These are phyloP conservation scores for Archips xylosteana DNA, from an alignment of 2,888 invertebrate species.

Conservation along the genomic window DNA sequence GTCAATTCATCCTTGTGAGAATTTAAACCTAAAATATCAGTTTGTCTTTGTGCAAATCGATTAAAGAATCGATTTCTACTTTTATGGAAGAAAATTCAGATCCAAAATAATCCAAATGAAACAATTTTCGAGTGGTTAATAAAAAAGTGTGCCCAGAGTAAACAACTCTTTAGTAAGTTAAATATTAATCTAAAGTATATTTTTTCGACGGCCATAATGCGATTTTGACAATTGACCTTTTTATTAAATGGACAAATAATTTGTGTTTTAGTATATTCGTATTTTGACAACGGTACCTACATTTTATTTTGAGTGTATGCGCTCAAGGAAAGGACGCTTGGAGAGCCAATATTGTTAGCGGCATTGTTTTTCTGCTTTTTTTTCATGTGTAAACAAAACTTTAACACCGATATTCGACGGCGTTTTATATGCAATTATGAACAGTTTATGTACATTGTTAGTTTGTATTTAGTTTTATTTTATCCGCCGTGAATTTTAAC, in stretches of 20 bases:
- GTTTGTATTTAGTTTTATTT: slow-evolving; percentile 18
- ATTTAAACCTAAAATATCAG: neutral
- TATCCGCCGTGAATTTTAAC: neutral
- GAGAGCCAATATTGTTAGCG: slow-evolving; percentile 7
- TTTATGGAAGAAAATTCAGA: no score
- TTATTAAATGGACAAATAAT: no score
- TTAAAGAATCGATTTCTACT: no score
- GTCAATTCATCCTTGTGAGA: neutral
- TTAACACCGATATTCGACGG: slow-evolving; percentile 13
- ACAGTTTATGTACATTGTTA: slow-evolving; percentile 13
- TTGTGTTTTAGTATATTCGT: neutral
- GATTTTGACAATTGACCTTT: neutral
- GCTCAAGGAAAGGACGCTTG: neutral
- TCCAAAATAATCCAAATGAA: neutral
- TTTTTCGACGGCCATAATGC: neutral
- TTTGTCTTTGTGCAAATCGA: no score
- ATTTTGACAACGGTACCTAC: neutral
- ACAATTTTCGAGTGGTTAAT: neutral
- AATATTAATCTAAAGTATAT: neutral
- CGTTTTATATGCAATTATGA: slow-evolving; percentile 16
- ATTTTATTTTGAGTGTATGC: slow-evolving; percentile 15
- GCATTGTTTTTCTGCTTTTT: slow-evolving; percentile 24
- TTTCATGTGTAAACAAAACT: slow-evolving; percentile 25
- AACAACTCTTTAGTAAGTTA: neutral
- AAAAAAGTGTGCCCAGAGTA: neutral